phyloP scores from a whole-genome alignment of 53 echinoderm and acorn worm species.

The Holothuria scabra region DNA sequence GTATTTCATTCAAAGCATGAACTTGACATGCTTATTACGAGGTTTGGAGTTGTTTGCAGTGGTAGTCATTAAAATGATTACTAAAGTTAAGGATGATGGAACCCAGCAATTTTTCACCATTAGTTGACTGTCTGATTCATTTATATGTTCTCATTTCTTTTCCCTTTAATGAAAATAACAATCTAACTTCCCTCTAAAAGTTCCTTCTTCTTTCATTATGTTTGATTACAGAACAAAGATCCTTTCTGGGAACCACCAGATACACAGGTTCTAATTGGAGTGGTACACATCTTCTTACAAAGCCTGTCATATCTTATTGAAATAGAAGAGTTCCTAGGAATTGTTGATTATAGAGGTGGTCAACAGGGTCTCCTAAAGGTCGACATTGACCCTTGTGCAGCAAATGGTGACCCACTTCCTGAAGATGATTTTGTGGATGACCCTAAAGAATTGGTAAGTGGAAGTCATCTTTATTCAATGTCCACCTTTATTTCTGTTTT shows the following conservation, averaged over 20 bases:
- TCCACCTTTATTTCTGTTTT: neutral
- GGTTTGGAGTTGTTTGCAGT: too few relatives aligned
- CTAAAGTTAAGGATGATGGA: too few relatives aligned
- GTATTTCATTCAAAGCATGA: too few relatives aligned
- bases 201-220: neutral
- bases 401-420: conserved; percentile 70
- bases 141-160: too few relatives aligned
- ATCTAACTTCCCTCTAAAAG: neutral
- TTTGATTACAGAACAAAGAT: conserved; percentile 75
- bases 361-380: conserved; percentile 92
- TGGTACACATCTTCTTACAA: conserved; percentile 93
- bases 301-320: conserved; percentile 93
- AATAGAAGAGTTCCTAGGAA: conserved; percentile 81
- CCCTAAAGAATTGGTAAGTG: conserved; percentile 80
- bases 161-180: too few relatives aligned
- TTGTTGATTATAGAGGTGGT: conserved; percentile 85
- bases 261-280: conserved; percentile 85
- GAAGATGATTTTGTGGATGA: conserved; percentile 97
- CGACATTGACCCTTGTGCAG: conserved; percentile 71
- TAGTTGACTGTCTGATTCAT: too few relatives aligned
- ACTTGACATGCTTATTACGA: too few relatives aligned
- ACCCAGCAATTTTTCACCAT: too few relatives aligned
- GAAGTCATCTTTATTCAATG: too few relatives aligned
- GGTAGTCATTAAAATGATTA: too few relatives aligned
- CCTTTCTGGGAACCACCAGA: conserved; percentile 99